Evolutionary conservation across 2,113 vertebrate species (phyloP), one percentile per base, ranked within the genome.

Genomic region (Tupaia chinensis): DNA sequence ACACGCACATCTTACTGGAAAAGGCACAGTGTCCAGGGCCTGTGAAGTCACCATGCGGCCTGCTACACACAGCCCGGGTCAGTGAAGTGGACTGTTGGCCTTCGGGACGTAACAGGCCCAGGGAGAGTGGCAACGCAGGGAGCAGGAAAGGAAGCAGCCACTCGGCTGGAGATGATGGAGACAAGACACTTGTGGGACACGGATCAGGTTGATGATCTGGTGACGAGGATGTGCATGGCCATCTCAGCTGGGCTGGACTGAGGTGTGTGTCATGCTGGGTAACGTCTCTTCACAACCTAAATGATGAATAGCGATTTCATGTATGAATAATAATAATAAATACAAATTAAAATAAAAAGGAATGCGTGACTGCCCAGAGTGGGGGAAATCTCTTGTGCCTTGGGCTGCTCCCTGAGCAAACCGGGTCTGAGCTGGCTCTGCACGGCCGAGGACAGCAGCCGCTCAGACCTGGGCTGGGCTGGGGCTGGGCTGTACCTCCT

Each of bases 381-480:
- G 9, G 4, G 25, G 66, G 88, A 80, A 74, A 23, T 22, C 53
- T 58, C 5, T 78, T 69, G 74, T 23, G 7, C 8, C 7, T 34
- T 34, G 54, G 29, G 56, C 58, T 23, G 27, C 12, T 27, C n/a
- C 27, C 68, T 69, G 54, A 34, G 77, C 54, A 70, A 77, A 82
- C 20, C 22, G 19, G 61, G 2, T 69, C 61, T 19, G 29, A 83
- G 61, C 29, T 54, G 69, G 63, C 32, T 1, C 23, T 23, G 23
- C 7, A 5, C 1, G 27, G 25, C 0, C 0, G 53, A 68, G 61
- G 12, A 20, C 1, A 2, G n/a, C 54, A 29, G 54, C 60, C 20
- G 68, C 53, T 27, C 23, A 60, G 56, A 54, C 72, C 86, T 53
- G 60, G 58, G 19, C 3, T 76, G 32, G 32, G 32, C 32, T 69